phyloP scores from a whole-genome alignment of 2,797 vertebrate genomes.

The Cossypha polioptera region DNA sequence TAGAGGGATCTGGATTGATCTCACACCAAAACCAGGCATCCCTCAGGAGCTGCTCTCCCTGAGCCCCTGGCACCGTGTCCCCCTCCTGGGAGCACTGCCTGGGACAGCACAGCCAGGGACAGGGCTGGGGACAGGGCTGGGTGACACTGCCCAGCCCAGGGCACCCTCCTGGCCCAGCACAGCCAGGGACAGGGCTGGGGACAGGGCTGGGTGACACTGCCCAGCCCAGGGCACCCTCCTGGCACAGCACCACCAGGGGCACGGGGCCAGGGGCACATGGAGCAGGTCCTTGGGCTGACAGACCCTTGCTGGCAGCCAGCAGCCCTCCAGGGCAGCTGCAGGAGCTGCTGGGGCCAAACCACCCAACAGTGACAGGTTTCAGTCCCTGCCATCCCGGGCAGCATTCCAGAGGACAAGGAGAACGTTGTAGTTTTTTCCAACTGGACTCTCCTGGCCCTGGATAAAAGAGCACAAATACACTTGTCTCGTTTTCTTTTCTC shows the following conservation, averaged over 20 bases:
- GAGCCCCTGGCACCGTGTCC: fast-evolving
- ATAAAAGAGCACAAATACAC: not conserved
- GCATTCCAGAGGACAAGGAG: not conserved
- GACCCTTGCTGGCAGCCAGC: not conserved
- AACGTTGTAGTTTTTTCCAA: not conserved
- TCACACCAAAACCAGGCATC: not conserved
- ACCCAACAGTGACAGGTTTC: fast-evolving
- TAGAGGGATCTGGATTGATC: not conserved
- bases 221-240: no score
- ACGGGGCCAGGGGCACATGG: fast-evolving
- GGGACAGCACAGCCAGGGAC: not conserved
- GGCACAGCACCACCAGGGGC: fast-evolving
- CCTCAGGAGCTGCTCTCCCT: not conserved
- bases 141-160: no score
- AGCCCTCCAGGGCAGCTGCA: not conserved
- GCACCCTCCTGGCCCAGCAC: no score
- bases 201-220: no score
- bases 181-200: no score
- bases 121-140: no score
- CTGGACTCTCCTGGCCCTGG: not conserved
- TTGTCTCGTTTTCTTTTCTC: not conserved
- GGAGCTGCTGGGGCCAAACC: not conserved
- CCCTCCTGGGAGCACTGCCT: not conserved
- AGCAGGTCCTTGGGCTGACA: not conserved
- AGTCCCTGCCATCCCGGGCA: fast-evolving